A percentile compares a stretch with the other conserved stretches of the same genome.
Conservation (phyloP, 1,140 invertebrate species). For the Zaprionus ornatus region DNA sequence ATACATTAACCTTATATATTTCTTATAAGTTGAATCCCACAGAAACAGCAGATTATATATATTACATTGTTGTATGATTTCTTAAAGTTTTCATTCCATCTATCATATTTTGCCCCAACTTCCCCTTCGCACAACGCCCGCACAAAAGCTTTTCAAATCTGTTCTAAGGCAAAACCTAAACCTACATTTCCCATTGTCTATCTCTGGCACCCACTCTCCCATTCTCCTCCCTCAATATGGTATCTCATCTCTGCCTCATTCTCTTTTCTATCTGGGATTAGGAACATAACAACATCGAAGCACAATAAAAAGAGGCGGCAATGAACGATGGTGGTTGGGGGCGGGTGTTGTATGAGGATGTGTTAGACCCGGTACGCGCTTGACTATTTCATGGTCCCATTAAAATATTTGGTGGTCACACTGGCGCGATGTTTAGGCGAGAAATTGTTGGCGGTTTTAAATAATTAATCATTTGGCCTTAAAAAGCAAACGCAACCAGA, state of each 20-base stretch:
- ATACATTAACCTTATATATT: too few relatives aligned
- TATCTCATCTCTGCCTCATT: not conserved
- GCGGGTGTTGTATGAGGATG: not conserved
- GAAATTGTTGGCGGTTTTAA: conserved; percentile 52
- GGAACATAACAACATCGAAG: not conserved
- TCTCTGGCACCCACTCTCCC: not conserved
- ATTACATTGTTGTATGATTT: too few relatives aligned
- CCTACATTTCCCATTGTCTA: not conserved
- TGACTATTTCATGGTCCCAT: conserved; percentile 23
- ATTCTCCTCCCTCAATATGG: not conserved
- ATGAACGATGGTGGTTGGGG: not conserved
- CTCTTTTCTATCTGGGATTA: not conserved
- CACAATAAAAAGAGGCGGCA: conserved; percentile 1
- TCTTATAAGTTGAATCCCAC: too few relatives aligned
- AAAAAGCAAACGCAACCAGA: conserved; percentile 55
- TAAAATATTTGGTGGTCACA: conserved; percentile 37
- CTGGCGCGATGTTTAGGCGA: conserved; percentile 11
- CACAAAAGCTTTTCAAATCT: too few relatives aligned
- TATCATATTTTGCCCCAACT: too few relatives aligned
- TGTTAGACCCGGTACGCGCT: not conserved
- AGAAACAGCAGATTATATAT: too few relatives aligned
- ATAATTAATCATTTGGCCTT: conserved; percentile 80
- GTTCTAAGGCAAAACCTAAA: too few relatives aligned
- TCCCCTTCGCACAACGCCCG: too few relatives aligned
- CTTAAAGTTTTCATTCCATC: too few relatives aligned